Evolutionary conservation across 2,797 vertebrate species (phyloP).

Genomic region (Acanthornis magna): DNA sequence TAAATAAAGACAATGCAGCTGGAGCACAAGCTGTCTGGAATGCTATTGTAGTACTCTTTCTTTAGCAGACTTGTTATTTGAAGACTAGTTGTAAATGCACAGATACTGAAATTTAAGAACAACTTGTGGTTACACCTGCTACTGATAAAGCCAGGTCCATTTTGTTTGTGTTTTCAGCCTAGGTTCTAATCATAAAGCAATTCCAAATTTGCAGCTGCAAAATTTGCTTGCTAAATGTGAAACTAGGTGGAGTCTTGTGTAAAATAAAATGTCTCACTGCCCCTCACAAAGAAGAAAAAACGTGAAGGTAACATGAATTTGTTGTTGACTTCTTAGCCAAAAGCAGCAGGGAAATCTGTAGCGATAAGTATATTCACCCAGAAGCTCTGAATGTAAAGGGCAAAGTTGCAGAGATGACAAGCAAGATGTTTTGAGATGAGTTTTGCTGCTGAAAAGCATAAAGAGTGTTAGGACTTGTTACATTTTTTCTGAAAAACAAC

Average conservation of each 20-base stretch:
- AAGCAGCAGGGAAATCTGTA: constrained; percentile 1
- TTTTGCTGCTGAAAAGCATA: constrained; percentile 19
- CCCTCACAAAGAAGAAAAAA: not conserved
- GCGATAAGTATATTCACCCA: not conserved
- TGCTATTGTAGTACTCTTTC: not conserved
- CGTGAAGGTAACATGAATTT: not conserved
- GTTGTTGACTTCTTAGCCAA: not conserved
- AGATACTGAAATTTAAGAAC: not conserved
- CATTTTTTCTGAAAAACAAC: not conserved
- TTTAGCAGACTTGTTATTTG: not conserved
- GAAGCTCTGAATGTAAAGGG: constrained; percentile 35
- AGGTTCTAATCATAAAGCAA: not conserved
- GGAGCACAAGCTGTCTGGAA: not conserved
- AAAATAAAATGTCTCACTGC: not conserved
- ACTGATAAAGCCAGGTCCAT: not conserved
- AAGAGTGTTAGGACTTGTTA: constrained; percentile 24
- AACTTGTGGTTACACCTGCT: not conserved
- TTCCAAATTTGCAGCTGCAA: not conserved
- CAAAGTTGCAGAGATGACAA: constrained; percentile 47
- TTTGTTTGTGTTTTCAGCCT: not conserved
- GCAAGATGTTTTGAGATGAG: constrained; percentile 19
- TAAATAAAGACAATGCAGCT: not conserved
- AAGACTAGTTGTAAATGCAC: not conserved
- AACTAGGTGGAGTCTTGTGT: not conserved
- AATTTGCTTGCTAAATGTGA: not conserved